A percentile compares a stretch with the other conserved stretches of the same genome.
Conservation (phyloP, 2,888 invertebrate genomes). For the Hirtodrosophila confusa region DNA sequence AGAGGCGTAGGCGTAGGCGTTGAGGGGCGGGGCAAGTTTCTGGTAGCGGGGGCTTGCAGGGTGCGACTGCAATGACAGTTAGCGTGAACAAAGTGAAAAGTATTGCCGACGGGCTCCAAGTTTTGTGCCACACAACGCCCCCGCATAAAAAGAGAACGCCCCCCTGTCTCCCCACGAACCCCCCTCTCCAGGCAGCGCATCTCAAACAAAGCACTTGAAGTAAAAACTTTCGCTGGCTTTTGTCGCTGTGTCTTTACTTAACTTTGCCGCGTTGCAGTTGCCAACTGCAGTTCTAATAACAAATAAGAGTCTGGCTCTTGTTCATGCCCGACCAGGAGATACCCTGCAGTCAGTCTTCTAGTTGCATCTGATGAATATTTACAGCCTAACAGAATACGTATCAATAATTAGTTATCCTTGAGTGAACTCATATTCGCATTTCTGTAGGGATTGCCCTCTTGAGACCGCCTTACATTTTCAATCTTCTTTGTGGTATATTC, state of each 20-base stretch:
- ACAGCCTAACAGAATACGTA: too few relatives aligned
- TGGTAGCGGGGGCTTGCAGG: not conserved
- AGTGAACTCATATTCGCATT: too few relatives aligned
- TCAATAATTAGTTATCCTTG: too few relatives aligned
- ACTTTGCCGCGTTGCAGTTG: constrained; percentile 69
- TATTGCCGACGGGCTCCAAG: constrained; percentile 71
- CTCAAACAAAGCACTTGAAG: constrained; percentile 75
- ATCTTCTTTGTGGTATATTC: not conserved
- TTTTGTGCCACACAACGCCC: constrained; percentile 29
- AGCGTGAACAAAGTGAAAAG: constrained; percentile 77
- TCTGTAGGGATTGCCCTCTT: too few relatives aligned
- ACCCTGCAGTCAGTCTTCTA: not conserved
- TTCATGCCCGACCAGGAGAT: not conserved
- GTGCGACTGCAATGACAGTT: constrained; percentile 64
- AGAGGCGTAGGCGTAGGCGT: not conserved
- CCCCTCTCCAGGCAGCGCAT: constrained; percentile 10
- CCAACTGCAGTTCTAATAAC: constrained; percentile 69
- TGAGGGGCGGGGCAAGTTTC: too few relatives aligned
- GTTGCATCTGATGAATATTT: not conserved
- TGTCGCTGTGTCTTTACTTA: constrained; percentile 72
- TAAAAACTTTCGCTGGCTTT: constrained; percentile 71
- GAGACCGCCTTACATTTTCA: not conserved
- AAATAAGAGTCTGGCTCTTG: not conserved
- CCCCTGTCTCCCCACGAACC: not conserved
- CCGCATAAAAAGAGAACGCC: not conserved